These are phyloP conservation scores for Perca flavescens DNA, from an alignment of 2,113 vertebrate species.

Conservation along the genomic window DNA sequence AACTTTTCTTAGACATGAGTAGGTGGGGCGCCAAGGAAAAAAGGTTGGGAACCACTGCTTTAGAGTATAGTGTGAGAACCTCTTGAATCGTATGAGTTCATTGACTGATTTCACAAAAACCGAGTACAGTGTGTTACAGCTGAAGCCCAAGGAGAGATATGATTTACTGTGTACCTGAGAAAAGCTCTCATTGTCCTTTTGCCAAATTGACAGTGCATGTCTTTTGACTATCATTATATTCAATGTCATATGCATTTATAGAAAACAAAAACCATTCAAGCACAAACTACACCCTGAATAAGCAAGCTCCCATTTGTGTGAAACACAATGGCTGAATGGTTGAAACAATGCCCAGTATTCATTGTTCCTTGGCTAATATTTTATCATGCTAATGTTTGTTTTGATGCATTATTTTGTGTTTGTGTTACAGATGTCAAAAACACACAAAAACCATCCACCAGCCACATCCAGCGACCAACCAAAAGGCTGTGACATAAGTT, in stretches of 20 bases:
- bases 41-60: no score
- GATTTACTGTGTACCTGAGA: slow-evolving; percentile 16
- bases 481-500: background rate
- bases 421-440: slow-evolving; percentile 6
- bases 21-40: no score
- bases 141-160: background rate
- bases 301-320: slow-evolving; percentile 1
- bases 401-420: slow-evolving; percentile 1
- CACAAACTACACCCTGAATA: background rate
- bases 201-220: background rate
- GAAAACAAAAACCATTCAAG: slow-evolving; percentile 3
- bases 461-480: background rate
- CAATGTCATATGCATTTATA: background rate
- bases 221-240: slow-evolving; percentile 6
- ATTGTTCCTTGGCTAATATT: slow-evolving; percentile 1
- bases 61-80: slow-evolving; percentile 12
- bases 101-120: slow-evolving; percentile 28
- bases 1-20: no score
- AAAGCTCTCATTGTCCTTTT: slow-evolving; percentile 15
- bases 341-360: slow-evolving; percentile 9
- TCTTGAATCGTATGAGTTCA: slow-evolving; percentile 30
- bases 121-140: slow-evolving; percentile 20
- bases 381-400: background rate
- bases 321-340: slow-evolving; percentile 26
- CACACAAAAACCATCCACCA: background rate